These are phyloP conservation scores for Diorhabda carinulata DNA, from an alignment of 1,140 invertebrate species.

Conservation along the genomic window DNA sequence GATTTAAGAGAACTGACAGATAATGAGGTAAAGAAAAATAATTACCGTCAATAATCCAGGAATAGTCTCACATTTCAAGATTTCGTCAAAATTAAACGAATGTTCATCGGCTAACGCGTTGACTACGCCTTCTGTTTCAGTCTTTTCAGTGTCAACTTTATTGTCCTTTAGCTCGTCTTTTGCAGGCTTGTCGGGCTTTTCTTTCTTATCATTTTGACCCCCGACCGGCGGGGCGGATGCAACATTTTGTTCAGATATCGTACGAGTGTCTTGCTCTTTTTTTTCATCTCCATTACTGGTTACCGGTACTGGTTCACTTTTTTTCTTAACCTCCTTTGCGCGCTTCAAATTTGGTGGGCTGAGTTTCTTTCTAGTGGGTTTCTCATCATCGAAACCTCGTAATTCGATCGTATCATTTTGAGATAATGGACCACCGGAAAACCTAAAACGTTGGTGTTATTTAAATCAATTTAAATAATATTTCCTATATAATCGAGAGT, in stretches of 20 bases:
- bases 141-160: not conserved
- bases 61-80: slow-evolving; percentile 63
- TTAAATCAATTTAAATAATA: slow-evolving; percentile 5
- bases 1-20: not conserved
- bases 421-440: slow-evolving; percentile 82
- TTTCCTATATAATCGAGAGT: not conserved
- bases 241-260: not conserved
- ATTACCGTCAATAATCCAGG: slow-evolving; percentile 56
- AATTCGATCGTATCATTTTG: slow-evolving; percentile 91
- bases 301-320: slow-evolving; percentile 24
- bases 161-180: slow-evolving; percentile 9
- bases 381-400: slow-evolving; percentile 78
- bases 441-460: slow-evolving; percentile 48
- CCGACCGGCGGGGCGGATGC: not conserved
- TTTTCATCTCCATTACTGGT: slow-evolving; percentile 35
- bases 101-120: slow-evolving; percentile 46
- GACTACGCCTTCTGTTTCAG: slow-evolving; percentile 17
- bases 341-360: slow-evolving; percentile 49
- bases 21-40: slow-evolving; percentile 13
- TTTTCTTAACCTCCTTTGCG: slow-evolving; percentile 35
- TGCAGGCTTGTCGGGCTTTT: not conserved
- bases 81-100: slow-evolving; percentile 68
- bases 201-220: not conserved
- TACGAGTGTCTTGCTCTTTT: not conserved
- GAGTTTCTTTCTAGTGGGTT: slow-evolving; percentile 47